Evolutionary conservation across 2,797 vertebrate genomes (phyloP).

Genomic region (Distichodus sexfasciatus): DNA sequence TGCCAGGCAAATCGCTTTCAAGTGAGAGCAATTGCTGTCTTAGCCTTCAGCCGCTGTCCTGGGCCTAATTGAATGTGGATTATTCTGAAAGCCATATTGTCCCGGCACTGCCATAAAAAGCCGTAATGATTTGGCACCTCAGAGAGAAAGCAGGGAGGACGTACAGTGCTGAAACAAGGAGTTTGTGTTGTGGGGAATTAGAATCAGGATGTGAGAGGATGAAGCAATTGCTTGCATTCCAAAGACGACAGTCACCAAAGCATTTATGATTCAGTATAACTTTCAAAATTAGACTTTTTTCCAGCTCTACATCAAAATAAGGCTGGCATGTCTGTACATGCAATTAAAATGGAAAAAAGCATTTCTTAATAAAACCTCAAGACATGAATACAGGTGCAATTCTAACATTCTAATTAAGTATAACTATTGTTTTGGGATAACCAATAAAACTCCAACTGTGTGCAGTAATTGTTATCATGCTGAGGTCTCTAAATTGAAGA

Average conservation of each 20-base stretch:
- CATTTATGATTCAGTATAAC: not conserved
- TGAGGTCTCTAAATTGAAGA: no score
- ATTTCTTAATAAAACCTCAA: no score
- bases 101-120: constrained; percentile 42
- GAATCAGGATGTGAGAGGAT: not conserved
- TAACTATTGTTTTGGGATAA: no score
- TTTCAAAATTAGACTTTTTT: no score
- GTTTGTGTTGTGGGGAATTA: not conserved
- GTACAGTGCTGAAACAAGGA: not conserved
- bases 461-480: no score
- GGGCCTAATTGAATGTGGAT: constrained; percentile 53
- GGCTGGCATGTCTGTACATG: no score
- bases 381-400: no score
- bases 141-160: not conserved
- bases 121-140: constrained; percentile 3
- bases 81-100: constrained; percentile 42
- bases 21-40: constrained; percentile 46
- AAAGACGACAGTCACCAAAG: not conserved
- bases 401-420: no score
- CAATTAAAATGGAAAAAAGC: no score
- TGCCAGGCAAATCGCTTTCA: constrained; percentile 52
- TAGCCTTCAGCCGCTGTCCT: constrained; percentile 41
- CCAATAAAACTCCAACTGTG: no score
- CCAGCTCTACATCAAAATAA: no score
- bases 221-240: not conserved